A percentile compares a stretch with the other conserved stretches of the same genome.
Evolutionary conservation across 2,113 vertebrate genomes (phyloP).

Genomic region (Crotalus tigris): DNA sequence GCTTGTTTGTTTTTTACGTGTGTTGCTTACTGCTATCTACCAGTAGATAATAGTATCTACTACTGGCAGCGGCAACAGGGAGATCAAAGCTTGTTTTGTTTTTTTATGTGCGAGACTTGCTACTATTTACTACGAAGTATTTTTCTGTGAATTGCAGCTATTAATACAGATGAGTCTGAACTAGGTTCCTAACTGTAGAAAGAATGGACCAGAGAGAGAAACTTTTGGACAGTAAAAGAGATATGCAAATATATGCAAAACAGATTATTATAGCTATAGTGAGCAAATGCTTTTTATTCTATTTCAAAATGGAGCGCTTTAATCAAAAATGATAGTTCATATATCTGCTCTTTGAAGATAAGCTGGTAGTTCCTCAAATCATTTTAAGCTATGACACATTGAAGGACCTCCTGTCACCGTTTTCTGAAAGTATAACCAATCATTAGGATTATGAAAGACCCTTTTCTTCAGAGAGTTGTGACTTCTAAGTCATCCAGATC

Average conservation of each 20-base stretch:
- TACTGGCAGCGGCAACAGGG: neutral
- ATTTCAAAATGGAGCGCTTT: slow-evolving; percentile 61
- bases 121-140: neutral
- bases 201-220: slow-evolving; percentile 18
- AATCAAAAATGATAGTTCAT: slow-evolving; percentile 71
- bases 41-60: neutral
- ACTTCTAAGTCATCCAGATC: slow-evolving; percentile 61
- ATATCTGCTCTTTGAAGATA: slow-evolving; percentile 75
- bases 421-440: slow-evolving; percentile 60
- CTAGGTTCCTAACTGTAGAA: slow-evolving; percentile 47
- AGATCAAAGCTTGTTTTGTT: neutral
- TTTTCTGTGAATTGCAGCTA: slow-evolving; percentile 60
- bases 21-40: neutral
- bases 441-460: slow-evolving; percentile 65
- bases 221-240: slow-evolving; percentile 49
- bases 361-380: slow-evolving; percentile 61
- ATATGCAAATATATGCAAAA: slow-evolving; percentile 64
- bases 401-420: slow-evolving; percentile 27
- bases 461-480: slow-evolving; percentile 60
- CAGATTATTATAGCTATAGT: slow-evolving; percentile 48
- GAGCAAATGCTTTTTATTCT: slow-evolving; percentile 52
- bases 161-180: slow-evolving; percentile 56
- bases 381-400: slow-evolving; percentile 49
- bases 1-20: neutral
- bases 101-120: neutral